Evolutionary conservation across 2,888 invertebrate species (phyloP).

Genomic region (Gnatocerus cornutus): DNA sequence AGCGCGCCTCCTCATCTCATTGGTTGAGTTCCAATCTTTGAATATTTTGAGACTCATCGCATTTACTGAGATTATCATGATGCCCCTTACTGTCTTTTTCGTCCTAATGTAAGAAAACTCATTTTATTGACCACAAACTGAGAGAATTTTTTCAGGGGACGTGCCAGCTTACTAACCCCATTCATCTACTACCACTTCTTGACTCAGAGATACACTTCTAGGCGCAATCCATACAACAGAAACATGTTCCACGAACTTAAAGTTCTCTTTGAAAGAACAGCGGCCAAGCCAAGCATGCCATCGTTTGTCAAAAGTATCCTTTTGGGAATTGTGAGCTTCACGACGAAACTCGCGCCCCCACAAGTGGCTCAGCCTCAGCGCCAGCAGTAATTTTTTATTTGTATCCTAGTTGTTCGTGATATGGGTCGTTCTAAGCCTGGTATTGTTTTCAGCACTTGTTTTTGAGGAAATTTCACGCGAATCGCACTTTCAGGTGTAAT

Average conservation of each 20-base stretch:
- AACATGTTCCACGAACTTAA: conserved; percentile 93
- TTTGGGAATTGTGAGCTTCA: conserved; percentile 78
- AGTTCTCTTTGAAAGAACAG: conserved; percentile 79
- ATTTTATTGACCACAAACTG: conserved; percentile 23
- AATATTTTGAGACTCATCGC: conserved; percentile 94
- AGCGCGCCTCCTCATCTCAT: conserved; percentile 86
- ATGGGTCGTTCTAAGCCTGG: conserved; percentile 29
- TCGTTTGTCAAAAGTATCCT: conserved; percentile 76
- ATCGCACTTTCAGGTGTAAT: conserved; percentile 19
- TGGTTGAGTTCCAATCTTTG: conserved; percentile 92
- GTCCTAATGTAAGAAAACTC: conserved; percentile 86
- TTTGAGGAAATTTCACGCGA: conserved; percentile 24
- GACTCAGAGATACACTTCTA: conserved; percentile 91
- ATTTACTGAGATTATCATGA: conserved; percentile 93
- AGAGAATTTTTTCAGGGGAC: conserved; percentile 79
- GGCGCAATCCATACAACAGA: conserved; percentile 96
- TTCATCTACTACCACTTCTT: conserved; percentile 98
- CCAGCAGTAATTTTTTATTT: conserved; percentile 46
- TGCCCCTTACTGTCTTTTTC: conserved; percentile 87
- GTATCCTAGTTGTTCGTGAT: conserved; percentile 29
- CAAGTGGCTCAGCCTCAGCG: conserved; percentile 66
- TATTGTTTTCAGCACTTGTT: conserved; percentile 35
- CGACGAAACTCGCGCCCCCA: conserved; percentile 86
- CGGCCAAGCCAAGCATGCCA: conserved; percentile 82
- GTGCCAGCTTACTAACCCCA: conserved; percentile 91